These are phyloP conservation scores for Thryonomys swinderianus DNA, from an alignment of 2,113 vertebrate species.

Conservation along the genomic window DNA sequence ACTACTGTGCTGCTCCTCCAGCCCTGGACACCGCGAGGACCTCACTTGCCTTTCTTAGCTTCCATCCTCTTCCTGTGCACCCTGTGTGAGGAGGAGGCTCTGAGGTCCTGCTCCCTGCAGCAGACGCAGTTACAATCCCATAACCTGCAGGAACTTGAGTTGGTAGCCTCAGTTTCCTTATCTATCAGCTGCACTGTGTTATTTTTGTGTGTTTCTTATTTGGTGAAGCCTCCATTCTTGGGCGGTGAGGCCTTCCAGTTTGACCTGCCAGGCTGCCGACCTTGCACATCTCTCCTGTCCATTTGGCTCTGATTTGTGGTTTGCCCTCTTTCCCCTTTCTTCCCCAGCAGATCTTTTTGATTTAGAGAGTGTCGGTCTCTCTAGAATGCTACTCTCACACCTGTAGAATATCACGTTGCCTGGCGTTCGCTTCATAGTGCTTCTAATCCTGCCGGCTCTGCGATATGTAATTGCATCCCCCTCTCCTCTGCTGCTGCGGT, in stretches of 20 bases:
- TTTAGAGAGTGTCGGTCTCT: conserved; percentile 57
- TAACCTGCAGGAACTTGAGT: neutral
- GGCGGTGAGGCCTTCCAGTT: neutral
- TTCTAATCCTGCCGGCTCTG: conserved; percentile 62
- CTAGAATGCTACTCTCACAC: conserved; percentile 64
- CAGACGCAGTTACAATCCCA: neutral
- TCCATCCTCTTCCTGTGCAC: neutral
- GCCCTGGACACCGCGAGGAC: neutral
- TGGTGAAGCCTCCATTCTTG: neutral
- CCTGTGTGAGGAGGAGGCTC: neutral
- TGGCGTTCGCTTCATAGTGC: conserved; percentile 22
- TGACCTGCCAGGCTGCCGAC: neutral
- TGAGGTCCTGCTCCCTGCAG: neutral
- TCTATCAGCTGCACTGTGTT: neutral
- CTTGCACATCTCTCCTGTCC: neutral
- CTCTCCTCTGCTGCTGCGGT: neutral
- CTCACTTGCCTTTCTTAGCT: neutral
- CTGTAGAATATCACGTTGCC: conserved; percentile 73
- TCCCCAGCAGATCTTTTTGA: conserved; percentile 61
- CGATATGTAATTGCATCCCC: conserved; percentile 60
- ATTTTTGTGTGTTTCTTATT: neutral
- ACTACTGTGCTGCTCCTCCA: neutral
- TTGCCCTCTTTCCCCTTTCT: neutral
- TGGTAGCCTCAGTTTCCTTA: neutral
- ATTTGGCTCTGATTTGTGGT: neutral